Percentiles rank a stretch among this genome's conserved stretches.
Evolutionary conservation across 35 echinoderm and acorn worm genomes (phyloP).

Genomic region (Amphiura filiformis): DNA sequence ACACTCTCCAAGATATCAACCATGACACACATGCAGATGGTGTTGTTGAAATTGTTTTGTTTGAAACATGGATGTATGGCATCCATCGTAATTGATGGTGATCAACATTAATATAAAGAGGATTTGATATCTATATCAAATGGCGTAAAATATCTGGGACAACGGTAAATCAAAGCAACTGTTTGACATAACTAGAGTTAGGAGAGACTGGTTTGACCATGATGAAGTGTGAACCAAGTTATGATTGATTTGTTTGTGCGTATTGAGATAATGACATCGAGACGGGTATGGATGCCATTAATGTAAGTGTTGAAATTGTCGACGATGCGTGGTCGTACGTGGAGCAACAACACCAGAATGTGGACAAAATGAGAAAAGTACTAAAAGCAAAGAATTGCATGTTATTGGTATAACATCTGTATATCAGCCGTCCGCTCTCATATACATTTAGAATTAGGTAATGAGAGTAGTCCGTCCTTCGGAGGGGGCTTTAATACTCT

Average conservation of each 20-base stretch:
- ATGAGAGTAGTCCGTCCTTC: too few species aligned
- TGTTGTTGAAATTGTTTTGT: constrained; percentile 1
- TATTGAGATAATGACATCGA: background rate
- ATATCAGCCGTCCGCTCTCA: too few species aligned
- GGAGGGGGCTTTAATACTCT: too few species aligned
- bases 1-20: background rate
- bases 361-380: too few species aligned
- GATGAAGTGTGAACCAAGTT: background rate
- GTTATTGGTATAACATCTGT: too few species aligned
- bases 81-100: background rate
- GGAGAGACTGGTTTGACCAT: background rate
- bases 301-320: too few species aligned
- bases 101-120: background rate
- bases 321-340: too few species aligned
- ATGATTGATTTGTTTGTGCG: constrained; percentile 14
- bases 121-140: background rate
- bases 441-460: too few species aligned
- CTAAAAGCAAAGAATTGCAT: too few species aligned
- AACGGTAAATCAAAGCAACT: constrained; percentile 10
- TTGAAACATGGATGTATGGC: background rate
- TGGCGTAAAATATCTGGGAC: background rate
- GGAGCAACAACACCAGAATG: too few species aligned
- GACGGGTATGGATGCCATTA: background rate
- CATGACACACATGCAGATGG: constrained; percentile 3
- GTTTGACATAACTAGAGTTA: background rate